Conservation (phyloP, 2,113 vertebrate genomes). For the Brienomyrus brachyistius region DNA sequence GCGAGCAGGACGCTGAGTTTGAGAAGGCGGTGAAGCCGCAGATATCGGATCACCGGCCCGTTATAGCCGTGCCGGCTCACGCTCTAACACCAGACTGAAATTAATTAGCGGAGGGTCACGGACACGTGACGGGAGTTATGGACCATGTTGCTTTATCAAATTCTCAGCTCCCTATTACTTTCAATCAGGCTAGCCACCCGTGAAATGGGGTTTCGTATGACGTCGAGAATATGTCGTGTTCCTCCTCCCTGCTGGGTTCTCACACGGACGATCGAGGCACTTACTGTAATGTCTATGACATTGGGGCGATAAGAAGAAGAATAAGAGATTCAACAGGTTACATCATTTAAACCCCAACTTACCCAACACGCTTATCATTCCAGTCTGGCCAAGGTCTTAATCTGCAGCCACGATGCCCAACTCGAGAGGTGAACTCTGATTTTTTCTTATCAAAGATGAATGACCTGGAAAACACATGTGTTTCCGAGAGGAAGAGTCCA, state of each 20-base stretch:
- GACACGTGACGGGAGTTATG: conserved; percentile 63
- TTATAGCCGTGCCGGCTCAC: neutral
- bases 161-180: conserved; percentile 51
- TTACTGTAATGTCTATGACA: conserved; percentile 49
- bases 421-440: neutral
- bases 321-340: conserved; percentile 38
- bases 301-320: conserved; percentile 31
- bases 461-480: neutral
- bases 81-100: conserved; percentile 35
- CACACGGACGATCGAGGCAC: conserved; percentile 58
- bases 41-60: neutral
- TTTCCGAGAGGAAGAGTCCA: neutral
- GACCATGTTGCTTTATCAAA: conserved; percentile 60
- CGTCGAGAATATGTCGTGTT: conserved; percentile 45
- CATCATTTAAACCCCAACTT: conserved; percentile 35
- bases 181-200: conserved; percentile 54
- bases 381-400: neutral
- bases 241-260: conserved; percentile 37
- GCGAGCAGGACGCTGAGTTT: neutral
- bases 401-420: neutral
- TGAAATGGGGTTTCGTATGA: conserved; percentile 63
- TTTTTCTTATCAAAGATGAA: neutral
- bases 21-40: conserved; percentile 13
- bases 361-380: conserved; percentile 21
- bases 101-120: conserved; percentile 61